Percentiles rank a stretch among this genome's conserved stretches.
Evolutionary conservation across 1,140 invertebrate genomes (phyloP).

Genomic region (Nilaparvata lugens): DNA sequence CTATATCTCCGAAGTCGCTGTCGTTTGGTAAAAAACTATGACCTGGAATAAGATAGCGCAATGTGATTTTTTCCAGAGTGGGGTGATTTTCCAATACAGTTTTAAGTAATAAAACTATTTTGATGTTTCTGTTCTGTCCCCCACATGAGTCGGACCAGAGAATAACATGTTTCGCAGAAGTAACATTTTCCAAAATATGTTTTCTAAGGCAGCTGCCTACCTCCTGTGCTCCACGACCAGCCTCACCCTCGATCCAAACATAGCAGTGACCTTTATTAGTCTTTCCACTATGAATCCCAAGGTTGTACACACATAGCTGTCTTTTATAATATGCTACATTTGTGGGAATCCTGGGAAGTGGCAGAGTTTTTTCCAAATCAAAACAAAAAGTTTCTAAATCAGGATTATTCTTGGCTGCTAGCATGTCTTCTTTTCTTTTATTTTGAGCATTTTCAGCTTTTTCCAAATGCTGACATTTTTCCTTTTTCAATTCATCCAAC

Average conservation of each 20-base stretch:
- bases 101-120: conserved; percentile 21
- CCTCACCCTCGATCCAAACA: conserved; percentile 31
- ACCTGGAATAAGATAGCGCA: background rate
- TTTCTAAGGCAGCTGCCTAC: conserved; percentile 30
- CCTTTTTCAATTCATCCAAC: background rate
- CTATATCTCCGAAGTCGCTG: background rate
- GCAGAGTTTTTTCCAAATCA: conserved; percentile 33
- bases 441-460: too few relatives aligned
- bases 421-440: conserved; percentile 17
- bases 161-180: conserved; percentile 28
- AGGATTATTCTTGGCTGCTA: background rate
- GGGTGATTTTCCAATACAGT: background rate
- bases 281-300: conserved; percentile 27
- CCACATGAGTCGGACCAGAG: conserved; percentile 33
- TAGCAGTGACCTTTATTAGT: conserved; percentile 26
- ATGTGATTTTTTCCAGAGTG: background rate
- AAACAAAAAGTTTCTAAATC: conserved; percentile 27
- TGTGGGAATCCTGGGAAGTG: background rate
- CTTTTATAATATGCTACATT: conserved; percentile 31
- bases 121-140: too few relatives aligned
- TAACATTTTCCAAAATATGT: background rate
- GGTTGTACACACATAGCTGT: conserved; percentile 21
- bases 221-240: conserved; percentile 31
- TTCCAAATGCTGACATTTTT: too few relatives aligned
- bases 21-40: background rate